Evolutionary conservation across 2,113 vertebrate genomes (phyloP).

Genomic region (Megalops atlanticus): DNA sequence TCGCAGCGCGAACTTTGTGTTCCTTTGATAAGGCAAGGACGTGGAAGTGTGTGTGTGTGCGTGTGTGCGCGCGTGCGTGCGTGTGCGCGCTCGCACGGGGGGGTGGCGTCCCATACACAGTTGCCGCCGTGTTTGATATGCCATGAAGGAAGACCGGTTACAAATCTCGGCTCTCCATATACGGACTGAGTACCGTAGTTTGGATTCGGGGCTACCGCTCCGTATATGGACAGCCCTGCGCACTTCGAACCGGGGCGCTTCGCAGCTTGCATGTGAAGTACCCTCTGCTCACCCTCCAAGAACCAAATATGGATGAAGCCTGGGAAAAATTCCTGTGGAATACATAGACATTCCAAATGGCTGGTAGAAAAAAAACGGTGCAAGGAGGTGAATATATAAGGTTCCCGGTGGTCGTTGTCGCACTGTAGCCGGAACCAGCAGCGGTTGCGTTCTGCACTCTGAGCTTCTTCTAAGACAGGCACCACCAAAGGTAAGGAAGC

Average conservation of each 20-base stretch:
- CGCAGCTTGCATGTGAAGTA: slow-evolving; percentile 59
- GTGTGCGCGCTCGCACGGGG: no score
- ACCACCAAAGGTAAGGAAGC: slow-evolving; percentile 73
- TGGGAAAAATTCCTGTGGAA: slow-evolving; percentile 64
- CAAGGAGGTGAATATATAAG: slow-evolving; percentile 77
- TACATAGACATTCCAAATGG: slow-evolving; percentile 54
- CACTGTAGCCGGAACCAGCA: slow-evolving; percentile 72
- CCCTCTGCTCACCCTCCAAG: slow-evolving; percentile 61
- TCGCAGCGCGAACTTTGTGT: not conserved
- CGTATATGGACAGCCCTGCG: slow-evolving; percentile 84
- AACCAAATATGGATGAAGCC: slow-evolving; percentile 93
- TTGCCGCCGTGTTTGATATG: slow-evolving; percentile 29
- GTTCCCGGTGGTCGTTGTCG: slow-evolving; percentile 32
- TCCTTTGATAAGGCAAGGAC: slow-evolving; percentile 28
- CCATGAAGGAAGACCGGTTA: slow-evolving; percentile 44
- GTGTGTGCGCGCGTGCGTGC: no score
- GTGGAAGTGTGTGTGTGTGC: not conserved
- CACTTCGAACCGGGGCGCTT: slow-evolving; percentile 60
- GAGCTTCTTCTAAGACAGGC: slow-evolving; percentile 67
- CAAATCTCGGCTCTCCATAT: slow-evolving; percentile 77
- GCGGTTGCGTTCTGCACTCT: slow-evolving; percentile 70
- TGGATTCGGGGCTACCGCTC: slow-evolving; percentile 80
- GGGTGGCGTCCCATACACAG: not conserved
- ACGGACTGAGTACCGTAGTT: slow-evolving; percentile 76
- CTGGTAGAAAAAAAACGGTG: slow-evolving; percentile 61